Base-by-base conservation (phyloP, 2,797 vertebrate species). In the Anolis apletophallus region DNA sequence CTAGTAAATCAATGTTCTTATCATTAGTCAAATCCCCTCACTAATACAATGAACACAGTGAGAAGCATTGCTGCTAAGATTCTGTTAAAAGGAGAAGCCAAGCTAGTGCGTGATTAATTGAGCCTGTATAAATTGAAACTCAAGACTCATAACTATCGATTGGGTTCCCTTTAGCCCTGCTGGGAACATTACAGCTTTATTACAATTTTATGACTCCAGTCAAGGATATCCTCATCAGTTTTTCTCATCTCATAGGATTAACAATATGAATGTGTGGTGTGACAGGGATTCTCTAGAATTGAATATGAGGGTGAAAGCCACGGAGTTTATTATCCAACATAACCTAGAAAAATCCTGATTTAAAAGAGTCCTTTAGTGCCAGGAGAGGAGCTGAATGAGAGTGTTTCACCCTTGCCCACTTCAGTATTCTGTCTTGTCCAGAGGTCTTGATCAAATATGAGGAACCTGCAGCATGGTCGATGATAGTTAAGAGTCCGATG, bases 171-270 rank as follows among this genome's bases (percentile, higher is more conserved):
- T 89, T 81, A 80, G 61, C 81, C 87, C 93, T 16, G 0, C 74
- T 78, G 34, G 64, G 85, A 90, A 87, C 84, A 86, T 90, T 86
- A 83, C 81, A 50, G 82, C 81, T 86, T 88, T 87, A 89, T 93
- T 90, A 88, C 87, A 86, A 79, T 88, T 91, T 92, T 91, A 89
- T 91, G 88, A 85, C 77, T 88, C 32, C 82, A 88, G 91, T 92
- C 93, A 93, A 92, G 81, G 81, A 92, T 90, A 90, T 29, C 86
- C 79, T 92, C 91, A 88, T 92, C 88, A 71, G 89, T 93, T 92
- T 94, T 91, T 91, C 75, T 91, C 82, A 76, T 68, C 67, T 88
- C 90, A 78, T 86, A 89, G 87, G 77, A 83, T 87, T 72, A 77
- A 91, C 88, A 84, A 85, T 87, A 92, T 92, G 91, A 91, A 90